A percentile compares a stretch with the other conserved stretches of the same genome.
These are phyloP conservation scores for Trachymyrmex cornetzi DNA, from an alignment of 1,140 invertebrate genomes.

Conservation along the genomic window DNA sequence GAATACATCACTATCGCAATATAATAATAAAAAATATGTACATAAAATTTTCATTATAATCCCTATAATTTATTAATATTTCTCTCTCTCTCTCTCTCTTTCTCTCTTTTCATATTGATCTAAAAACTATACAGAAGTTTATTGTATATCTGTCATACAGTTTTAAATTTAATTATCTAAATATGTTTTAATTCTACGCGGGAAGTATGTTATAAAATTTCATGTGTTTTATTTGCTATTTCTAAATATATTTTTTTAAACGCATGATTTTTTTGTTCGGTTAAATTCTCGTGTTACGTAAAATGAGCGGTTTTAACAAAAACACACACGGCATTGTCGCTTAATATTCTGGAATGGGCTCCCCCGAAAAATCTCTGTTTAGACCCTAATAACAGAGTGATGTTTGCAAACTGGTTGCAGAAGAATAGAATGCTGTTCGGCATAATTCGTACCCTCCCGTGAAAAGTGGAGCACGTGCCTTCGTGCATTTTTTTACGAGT, in stretches of 20 bases:
- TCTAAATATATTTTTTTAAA: not conserved
- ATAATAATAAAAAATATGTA: too few relatives aligned
- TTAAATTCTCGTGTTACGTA: not conserved
- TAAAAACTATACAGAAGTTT: not conserved
- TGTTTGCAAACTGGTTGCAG: conserved; percentile 70
- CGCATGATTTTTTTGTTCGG: not conserved
- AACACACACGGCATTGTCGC: conserved; percentile 51
- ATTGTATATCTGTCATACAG: not conserved
- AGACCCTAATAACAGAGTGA: conserved; percentile 28
- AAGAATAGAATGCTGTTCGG: conserved; percentile 44
- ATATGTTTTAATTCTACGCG: not conserved
- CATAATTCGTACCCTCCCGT: conserved; percentile 63
- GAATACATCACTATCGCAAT: not conserved
- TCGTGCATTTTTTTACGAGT: conserved; percentile 2
- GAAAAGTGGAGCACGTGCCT: conserved; percentile 63
- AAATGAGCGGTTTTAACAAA: conserved; percentile 40
- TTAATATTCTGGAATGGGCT: conserved; percentile 51
- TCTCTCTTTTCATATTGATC: not conserved
- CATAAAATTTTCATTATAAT: conserved; percentile 5
- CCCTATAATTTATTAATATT: not conserved
- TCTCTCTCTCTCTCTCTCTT: not conserved
- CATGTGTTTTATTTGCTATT: not conserved
- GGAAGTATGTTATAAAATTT: not conserved
- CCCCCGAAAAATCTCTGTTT: conserved; percentile 12
- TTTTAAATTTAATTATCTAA: not conserved